A percentile compares a stretch with the other conserved stretches of the same genome.
phyloP scores from a whole-genome alignment of 2,888 invertebrate species.

The Hylaea fasciaria region DNA sequence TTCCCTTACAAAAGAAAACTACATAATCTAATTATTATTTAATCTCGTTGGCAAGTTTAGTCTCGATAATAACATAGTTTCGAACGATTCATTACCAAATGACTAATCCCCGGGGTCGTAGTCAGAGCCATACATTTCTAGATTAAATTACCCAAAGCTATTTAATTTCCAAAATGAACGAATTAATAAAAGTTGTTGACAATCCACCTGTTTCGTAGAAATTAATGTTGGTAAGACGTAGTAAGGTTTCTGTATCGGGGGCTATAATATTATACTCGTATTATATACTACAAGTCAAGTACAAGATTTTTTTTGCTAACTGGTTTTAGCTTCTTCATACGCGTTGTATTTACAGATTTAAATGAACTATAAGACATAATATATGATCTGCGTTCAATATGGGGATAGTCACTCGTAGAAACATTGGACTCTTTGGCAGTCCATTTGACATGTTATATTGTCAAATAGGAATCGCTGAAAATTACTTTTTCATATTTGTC shows the following conservation, averaged over 20 bases:
- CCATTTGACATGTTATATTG: no score
- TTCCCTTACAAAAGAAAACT: not conserved
- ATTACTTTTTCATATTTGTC: no score
- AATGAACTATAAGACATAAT: no score
- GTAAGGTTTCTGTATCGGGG: conserved; percentile 2
- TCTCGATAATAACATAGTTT: conserved; percentile 12
- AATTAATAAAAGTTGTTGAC: conserved; percentile 38
- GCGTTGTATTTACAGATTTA: no score
- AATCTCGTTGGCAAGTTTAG: conserved; percentile 25
- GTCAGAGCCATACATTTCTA: conserved; percentile 27
- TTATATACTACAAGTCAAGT: not conserved
- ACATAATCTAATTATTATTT: not conserved
- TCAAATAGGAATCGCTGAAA: no score
- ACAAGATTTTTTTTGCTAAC: no score
- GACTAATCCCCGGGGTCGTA: conserved; percentile 31
- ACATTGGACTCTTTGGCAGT: no score
- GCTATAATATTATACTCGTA: no score
- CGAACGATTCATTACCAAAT: conserved; percentile 34
- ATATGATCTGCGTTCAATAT: no score
- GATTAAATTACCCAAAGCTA: conserved; percentile 33
- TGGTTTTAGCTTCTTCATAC: no score
- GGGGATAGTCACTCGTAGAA: no score
- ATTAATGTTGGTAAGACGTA: conserved; percentile 22
- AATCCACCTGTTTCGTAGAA: conserved; percentile 34
- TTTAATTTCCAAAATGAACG: conserved; percentile 34